Base-by-base conservation (phyloP, 1,140 invertebrate species). In the Atta cephalotes region DNA sequence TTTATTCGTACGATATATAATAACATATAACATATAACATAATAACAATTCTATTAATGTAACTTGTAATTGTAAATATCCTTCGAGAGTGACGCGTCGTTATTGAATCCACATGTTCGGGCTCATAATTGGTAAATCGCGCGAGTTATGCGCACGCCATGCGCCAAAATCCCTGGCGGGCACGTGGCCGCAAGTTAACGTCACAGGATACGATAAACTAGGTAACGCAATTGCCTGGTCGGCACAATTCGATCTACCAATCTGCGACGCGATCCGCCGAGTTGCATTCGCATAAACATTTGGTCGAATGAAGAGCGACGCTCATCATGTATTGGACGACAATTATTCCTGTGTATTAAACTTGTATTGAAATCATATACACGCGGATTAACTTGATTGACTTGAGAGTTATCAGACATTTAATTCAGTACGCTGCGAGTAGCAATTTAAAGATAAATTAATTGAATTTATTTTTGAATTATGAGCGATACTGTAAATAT, bases 181-280 rank as follows among this genome's bases (percentile, higher is more conserved):
- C 31, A 35, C 53, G 18, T 56, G 72, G 31, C 39, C 49, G 71
- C 58, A 21, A 56, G 39, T 58, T 82, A 86, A 87, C 39, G 71
- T 77, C 53, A 76, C 79, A 49, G 49, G 63, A 63, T 53, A 53
- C 65, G 77, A 87, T 72, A 81, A 77, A 71, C 63, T 53, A 51
- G 49, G 25, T 82, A 70, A 84, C 56, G 80, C 80, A 84, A 84
- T 84, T 76, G 39, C 39, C 21, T 39, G 25, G 6, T 2, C 25
- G 39, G 39, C 56, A 18, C 80, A 63, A 84, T 84, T 76, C 70
- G 49, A 62, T 76, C 70, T 62, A 35, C 16, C 39, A 74, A 63
- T 84, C 56, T 25, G 39, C 63, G 49, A 56, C 68, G 53, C 80
- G 80, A 63, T 70, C 39, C 45, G 77, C 60, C 53, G 39, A 56